A percentile compares a stretch with the other conserved stretches of the same genome.
phyloP scores from a whole-genome alignment of 2,797 vertebrate species.

The Brotogeris chrysoptera region DNA sequence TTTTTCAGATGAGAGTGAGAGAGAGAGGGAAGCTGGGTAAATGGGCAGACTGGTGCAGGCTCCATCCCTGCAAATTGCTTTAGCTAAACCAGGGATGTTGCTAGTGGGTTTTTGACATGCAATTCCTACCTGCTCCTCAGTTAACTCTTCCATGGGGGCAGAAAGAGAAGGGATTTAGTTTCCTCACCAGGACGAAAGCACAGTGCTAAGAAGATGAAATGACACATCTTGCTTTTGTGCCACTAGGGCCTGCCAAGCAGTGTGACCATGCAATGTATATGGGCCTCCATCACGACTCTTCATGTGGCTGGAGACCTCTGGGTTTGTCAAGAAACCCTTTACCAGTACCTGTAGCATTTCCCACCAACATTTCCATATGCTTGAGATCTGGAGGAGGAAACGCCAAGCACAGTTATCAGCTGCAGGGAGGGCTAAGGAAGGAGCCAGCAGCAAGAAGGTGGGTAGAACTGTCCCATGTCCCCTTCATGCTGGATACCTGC shows the following conservation, averaged over 20 bases:
- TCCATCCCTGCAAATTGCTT: background rate
- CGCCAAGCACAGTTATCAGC: rapidly evolving
- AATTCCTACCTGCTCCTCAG: background rate
- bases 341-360: background rate
- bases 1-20: background rate
- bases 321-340: background rate
- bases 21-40: background rate
- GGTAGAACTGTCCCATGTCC: background rate
- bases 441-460: background rate
- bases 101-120: background rate
- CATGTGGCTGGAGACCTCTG: too few relatives aligned
- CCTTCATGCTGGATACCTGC: background rate
- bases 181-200: background rate
- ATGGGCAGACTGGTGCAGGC: background rate
- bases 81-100: background rate
- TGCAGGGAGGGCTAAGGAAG: background rate
- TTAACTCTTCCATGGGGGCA: background rate
- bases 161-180: background rate
- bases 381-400: background rate
- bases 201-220: background rate
- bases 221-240: background rate
- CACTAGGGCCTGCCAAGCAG: background rate
- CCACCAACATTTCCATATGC: background rate
- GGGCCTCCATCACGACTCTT: background rate
- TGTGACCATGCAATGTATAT: rapidly evolving